Conservation (phyloP, 2,888 invertebrate genomes). For the Erebia epiphron region DNA sequence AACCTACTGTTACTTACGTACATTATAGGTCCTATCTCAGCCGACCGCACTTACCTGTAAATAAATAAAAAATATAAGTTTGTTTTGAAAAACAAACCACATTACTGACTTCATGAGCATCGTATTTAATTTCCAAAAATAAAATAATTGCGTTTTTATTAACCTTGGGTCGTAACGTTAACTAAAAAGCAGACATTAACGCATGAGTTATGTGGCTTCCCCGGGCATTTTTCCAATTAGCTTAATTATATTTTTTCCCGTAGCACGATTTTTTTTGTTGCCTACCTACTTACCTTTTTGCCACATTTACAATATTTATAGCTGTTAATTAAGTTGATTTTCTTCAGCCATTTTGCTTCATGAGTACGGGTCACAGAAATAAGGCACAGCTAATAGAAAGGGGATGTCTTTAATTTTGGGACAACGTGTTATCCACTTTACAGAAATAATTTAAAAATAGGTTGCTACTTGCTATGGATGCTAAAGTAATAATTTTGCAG, state of each 20-base stretch:
- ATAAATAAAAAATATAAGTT: not conserved
- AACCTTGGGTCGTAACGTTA: constrained; percentile 55
- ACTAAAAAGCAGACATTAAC: constrained; percentile 65
- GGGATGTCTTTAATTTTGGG: no score
- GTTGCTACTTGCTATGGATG: no score
- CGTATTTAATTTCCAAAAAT: not conserved
- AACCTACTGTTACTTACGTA: not conserved
- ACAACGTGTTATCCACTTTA: no score
- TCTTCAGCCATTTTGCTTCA: not conserved
- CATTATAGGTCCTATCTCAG: no score
- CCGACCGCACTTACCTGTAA: constrained; percentile 13
- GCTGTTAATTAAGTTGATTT: constrained; percentile 22
- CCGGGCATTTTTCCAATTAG: constrained; percentile 68
- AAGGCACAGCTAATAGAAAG: no score
- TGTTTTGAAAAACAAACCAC: not conserved
- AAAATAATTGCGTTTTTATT: constrained; percentile 25
- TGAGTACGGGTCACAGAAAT: not conserved
- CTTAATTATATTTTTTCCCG: constrained; percentile 69
- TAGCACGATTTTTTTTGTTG: constrained; percentile 9
- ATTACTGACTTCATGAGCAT: not conserved
- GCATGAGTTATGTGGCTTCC: constrained; percentile 61
- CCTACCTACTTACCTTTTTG: constrained; percentile 10
- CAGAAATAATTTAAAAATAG: no score
- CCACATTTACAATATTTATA: constrained; percentile 31
- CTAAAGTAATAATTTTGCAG: no score